These are phyloP conservation scores for Orthonyx spaldingii DNA, from an alignment of 2,113 vertebrate species.

Conservation along the genomic window DNA sequence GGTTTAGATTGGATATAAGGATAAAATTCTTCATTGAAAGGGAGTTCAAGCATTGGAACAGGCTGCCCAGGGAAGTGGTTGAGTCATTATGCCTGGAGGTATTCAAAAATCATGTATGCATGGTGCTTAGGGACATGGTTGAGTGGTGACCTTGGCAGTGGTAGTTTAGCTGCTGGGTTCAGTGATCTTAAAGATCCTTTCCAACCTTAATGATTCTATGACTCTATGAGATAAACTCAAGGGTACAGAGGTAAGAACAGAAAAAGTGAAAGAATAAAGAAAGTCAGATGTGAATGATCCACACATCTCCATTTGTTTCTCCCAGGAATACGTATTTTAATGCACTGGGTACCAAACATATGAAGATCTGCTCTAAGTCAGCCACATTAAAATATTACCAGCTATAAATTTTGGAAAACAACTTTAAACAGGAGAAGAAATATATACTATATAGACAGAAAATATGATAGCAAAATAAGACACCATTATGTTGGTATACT, in stretches of 20 bases:
- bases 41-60: neutral
- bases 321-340: neutral
- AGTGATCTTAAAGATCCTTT: neutral
- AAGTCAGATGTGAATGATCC: neutral
- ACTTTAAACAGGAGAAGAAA: neutral
- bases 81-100: neutral
- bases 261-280: neutral
- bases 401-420: neutral
- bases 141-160: neutral
- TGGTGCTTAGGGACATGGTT: neutral
- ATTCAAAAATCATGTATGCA: neutral
- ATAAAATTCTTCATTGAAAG: neutral
- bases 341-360: neutral
- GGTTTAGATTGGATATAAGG: neutral
- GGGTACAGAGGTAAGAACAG: neutral
- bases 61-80: neutral
- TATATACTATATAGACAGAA: neutral
- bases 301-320: neutral
- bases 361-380: neutral
- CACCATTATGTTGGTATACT: neutral
- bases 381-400: neutral
- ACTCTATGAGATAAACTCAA: neutral
- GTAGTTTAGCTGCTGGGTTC: neutral
- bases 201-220: neutral
- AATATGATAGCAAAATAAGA: neutral